Base-by-base conservation (phyloP, 2,888 invertebrate genomes). In the Lottia scabra region DNA sequence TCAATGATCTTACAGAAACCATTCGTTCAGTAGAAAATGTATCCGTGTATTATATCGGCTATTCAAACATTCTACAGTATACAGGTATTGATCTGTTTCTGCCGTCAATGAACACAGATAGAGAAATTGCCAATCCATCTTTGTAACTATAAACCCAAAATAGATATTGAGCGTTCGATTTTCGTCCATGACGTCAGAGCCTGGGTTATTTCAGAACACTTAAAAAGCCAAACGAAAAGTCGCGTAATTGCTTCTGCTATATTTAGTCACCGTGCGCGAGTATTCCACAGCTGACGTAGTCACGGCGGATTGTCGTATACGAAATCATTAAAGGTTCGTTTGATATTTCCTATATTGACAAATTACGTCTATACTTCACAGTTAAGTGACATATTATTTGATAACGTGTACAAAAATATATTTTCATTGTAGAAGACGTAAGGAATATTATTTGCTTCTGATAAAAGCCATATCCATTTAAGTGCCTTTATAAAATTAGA, bases 201-300 rank as follows among this genome's bases (percentile, higher is more conserved):
- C 23, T 23, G 23, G 56, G 56, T 56, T 56, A 56, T 56, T 56
- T 56, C 56, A 56, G 56, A 56, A 56, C 56, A 23, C 56, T 56
- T 56, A 19, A 56, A 56, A 56, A 56, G 23, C 19, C 56, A 19
- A 56, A 56, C 19, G 19, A 23, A 56, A 56, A 56, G 56, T 56
- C 56, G 19, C 19, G 56, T 56, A 56, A 56, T 56, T 56, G 56
- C 56, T 56, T 56, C 23, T 19, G 56, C 56, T 56, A 56, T 56
- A 56, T 56, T 56, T 56, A 23, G 56, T 23, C 23, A 23, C 10
- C 56, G 56, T 56, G 56, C 56, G 56, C 56, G 56, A 10, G 56
- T 13, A 12, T 56, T 23, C 23, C 19, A 23, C 56, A 10, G 19
- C 10, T 56, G 56, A 56, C 56, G 56, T 23, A 56, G 56, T 56